phyloP scores from a whole-genome alignment of 1,140 invertebrate species.

The Leptinotarsa undecemlineata region DNA sequence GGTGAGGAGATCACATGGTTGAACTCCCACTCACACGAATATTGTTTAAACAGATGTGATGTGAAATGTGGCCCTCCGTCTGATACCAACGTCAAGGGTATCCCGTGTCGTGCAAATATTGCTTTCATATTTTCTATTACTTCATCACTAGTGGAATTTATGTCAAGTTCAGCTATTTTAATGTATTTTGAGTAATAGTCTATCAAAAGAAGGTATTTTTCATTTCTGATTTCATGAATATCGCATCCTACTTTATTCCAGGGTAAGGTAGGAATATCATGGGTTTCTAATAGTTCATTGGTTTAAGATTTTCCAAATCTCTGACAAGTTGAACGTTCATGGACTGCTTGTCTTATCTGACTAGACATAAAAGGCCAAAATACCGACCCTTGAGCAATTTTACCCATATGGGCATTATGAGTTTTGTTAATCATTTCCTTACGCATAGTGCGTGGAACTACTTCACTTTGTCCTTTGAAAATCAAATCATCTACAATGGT shows the following conservation, averaged over 20 bases:
- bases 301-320: constrained; percentile 42
- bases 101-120: constrained; percentile 48
- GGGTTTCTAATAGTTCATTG: constrained; percentile 47
- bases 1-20: background rate
- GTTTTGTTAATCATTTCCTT: constrained; percentile 52
- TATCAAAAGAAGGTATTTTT: constrained; percentile 50
- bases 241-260: constrained; percentile 50
- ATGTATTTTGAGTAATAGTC: constrained; percentile 53
- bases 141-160: background rate
- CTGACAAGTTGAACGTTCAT: constrained; percentile 52
- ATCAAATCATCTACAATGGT: background rate
- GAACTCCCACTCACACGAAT: background rate
- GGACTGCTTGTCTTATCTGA: constrained; percentile 55
- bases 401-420: constrained; percentile 56
- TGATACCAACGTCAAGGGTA: constrained; percentile 49
- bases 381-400: constrained; percentile 27
- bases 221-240: constrained; percentile 47
- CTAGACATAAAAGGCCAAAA: constrained; percentile 49
- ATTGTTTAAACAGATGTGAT: background rate
- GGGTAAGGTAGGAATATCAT: constrained; percentile 45
- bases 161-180: constrained; percentile 33
- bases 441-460: constrained; percentile 49
- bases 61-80: constrained; percentile 56
- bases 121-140: constrained; percentile 28
- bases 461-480: background rate